Percentiles rank a stretch among this genome's conserved stretches.
Evolutionary conservation across 2,797 vertebrate species (phyloP).

Genomic region (Lutjanus campechanus): DNA sequence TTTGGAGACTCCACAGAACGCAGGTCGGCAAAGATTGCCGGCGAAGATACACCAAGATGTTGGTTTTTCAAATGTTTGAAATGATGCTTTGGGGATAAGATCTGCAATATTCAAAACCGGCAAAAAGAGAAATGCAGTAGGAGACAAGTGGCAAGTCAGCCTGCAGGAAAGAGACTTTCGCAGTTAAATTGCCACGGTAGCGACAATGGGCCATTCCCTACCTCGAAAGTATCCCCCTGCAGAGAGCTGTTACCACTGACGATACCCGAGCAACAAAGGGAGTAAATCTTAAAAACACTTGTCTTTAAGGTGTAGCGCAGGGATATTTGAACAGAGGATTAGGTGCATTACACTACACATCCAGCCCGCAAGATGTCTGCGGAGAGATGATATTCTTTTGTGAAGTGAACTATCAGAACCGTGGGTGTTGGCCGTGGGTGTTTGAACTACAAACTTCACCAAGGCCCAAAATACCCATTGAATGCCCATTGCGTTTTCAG

Average conservation of each 20-base stretch:
- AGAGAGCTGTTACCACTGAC: constrained; percentile 11
- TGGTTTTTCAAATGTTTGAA: constrained; percentile 5
- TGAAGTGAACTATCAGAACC: constrained; percentile 13
- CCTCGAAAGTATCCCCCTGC: neutral
- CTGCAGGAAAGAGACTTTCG: neutral
- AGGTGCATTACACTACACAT: constrained; percentile 2
- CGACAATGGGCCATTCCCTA: neutral
- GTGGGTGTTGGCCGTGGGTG: neutral
- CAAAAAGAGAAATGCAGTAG: neutral
- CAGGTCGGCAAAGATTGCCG: neutral
- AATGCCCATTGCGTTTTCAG: constrained; percentile 8
- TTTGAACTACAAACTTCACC: constrained; percentile 26
- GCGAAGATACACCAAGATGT: constrained; percentile 4
- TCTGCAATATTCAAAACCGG: neutral
- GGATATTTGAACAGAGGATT: constrained; percentile 21
- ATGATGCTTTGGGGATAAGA: neutral
- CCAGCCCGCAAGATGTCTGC: constrained; percentile 11
- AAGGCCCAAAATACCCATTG: constrained; percentile 9
- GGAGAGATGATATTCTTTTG: constrained; percentile 21
- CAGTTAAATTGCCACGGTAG: constrained; percentile 1
- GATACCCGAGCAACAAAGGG: constrained; percentile 9
- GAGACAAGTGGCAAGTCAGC: neutral
- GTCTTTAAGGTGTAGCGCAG: constrained; percentile 12
- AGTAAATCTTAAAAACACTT: constrained; percentile 34
- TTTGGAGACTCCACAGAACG: neutral